A percentile compares a stretch with the other conserved stretches of the same genome.
Conservation (phyloP, 2,113 vertebrate genomes). For the Sylvilagus bachmani region DNA sequence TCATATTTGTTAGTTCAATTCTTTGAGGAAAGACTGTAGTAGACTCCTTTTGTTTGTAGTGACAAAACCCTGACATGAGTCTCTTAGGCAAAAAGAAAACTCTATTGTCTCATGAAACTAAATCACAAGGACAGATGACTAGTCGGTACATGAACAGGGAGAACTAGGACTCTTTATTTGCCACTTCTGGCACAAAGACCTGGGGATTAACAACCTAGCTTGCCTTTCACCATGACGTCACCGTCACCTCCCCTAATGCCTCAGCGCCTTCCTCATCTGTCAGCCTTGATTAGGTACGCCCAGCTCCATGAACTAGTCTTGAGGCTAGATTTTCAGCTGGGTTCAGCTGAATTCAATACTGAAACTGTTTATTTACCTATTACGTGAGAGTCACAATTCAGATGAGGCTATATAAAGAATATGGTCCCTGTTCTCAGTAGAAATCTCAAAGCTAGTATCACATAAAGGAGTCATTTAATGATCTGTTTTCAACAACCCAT, state of each 20-base stretch:
- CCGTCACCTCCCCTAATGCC: neutral
- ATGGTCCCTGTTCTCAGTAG: neutral
- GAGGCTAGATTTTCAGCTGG: neutral
- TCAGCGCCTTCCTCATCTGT: neutral
- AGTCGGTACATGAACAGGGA: neutral
- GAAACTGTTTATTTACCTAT: neutral
- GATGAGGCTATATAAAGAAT: neutral
- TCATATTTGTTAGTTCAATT: neutral
- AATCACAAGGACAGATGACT: neutral
- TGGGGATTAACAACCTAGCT: neutral
- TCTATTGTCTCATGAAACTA: conserved; percentile 19
- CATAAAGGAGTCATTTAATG: neutral
- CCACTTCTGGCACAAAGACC: neutral
- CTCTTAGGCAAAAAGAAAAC: neutral
- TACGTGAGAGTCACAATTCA: neutral
- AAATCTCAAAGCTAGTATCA: neutral
- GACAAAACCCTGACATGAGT: neutral
- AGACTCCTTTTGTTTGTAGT: neutral
- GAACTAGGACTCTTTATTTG: neutral
- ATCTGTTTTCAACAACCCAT: neutral
- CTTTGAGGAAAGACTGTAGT: neutral
- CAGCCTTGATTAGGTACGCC: neutral
- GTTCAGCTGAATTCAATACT: neutral
- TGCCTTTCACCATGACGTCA: neutral
- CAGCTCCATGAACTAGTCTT: neutral